A percentile compares a stretch with the other conserved stretches of the same genome.
Conservation (phyloP, 2,797 vertebrate genomes). For the Pempheris klunzingeri region DNA sequence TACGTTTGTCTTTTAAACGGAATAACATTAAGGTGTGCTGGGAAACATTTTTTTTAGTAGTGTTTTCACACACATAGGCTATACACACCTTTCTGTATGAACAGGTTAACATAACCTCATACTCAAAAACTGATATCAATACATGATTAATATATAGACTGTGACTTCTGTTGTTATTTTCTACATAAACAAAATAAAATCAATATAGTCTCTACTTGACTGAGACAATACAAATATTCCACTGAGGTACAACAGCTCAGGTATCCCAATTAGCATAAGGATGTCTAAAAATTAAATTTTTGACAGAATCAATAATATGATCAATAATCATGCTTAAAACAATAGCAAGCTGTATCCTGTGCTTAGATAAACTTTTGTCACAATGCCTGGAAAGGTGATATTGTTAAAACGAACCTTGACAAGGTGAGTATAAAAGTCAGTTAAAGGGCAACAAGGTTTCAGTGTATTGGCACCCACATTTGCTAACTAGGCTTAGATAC, state of each 20-base stretch:
- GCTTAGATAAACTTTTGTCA: not conserved
- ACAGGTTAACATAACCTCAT: conserved; percentile 39
- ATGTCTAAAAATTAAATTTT: not conserved
- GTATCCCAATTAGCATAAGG: not conserved
- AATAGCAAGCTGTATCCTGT: not conserved
- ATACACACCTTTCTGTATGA: conserved; percentile 24
- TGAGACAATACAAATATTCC: not conserved
- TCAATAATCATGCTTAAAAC: not conserved
- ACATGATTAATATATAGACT: not conserved
- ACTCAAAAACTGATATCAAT: not conserved
- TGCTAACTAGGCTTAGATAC: not conserved
- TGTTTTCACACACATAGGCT: not conserved
- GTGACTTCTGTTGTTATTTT: not conserved
- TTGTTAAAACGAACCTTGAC: not conserved
- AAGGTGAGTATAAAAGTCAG: not conserved
- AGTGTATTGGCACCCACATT: not conserved
- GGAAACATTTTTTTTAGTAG: not conserved
- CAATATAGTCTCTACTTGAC: not conserved
- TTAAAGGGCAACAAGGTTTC: not conserved
- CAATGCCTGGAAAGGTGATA: not conserved
- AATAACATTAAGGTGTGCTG: rapidly evolving
- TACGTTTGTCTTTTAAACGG: not conserved
- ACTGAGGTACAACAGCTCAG: not conserved
- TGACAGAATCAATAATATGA: not conserved
- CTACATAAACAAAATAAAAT: not conserved